These are phyloP conservation scores for Gymnopithys bicolor DNA, from an alignment of 2,797 vertebrate genomes.

Conservation along the genomic window DNA sequence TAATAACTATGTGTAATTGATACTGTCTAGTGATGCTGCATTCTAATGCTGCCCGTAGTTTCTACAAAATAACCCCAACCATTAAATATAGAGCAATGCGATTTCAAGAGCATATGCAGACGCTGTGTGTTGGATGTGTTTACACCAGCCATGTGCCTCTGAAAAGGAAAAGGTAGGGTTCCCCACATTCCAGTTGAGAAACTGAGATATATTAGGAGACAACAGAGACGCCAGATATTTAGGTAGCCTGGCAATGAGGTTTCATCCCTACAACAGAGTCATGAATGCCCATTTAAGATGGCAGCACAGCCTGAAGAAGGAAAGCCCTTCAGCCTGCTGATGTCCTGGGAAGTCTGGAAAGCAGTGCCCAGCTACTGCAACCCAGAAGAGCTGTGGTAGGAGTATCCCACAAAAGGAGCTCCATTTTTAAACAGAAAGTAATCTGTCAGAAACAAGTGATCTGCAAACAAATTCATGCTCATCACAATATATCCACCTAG, in stretches of 20 bases:
- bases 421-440: not conserved
- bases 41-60: not conserved
- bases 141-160: not conserved
- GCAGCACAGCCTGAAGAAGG: not conserved
- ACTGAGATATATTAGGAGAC: not conserved
- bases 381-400: not conserved
- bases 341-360: not conserved
- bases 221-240: not conserved
- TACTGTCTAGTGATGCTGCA: not conserved
- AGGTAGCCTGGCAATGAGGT: not conserved
- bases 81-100: not conserved
- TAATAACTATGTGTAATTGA: not conserved
- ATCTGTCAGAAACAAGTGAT: not conserved
- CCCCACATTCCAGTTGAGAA: not conserved
- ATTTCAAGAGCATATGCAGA: not conserved
- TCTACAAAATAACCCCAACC: not conserved
- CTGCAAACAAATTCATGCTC: not conserved
- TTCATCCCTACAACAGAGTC: not conserved
- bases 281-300: not conserved
- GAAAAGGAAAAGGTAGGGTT: fast-evolving
- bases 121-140: not conserved
- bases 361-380: fast-evolving
- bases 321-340: not conserved
- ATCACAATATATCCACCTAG: not conserved
- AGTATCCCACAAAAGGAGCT: not conserved